Evolutionary conservation across 2,888 invertebrate species (phyloP).

Genomic region (Chirona hameri): DNA sequence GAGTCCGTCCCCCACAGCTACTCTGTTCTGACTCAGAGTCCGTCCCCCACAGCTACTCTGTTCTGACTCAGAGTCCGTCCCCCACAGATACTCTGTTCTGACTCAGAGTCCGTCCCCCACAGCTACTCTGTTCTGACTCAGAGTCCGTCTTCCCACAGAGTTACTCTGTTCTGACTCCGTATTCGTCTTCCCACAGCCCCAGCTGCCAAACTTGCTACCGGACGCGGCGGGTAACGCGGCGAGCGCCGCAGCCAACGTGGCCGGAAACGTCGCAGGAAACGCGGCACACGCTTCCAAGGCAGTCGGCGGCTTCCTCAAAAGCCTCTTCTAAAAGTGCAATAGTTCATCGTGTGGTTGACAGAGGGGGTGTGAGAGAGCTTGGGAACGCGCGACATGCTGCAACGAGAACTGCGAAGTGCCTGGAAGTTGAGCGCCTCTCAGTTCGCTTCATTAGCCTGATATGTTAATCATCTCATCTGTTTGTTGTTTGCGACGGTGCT

Average conservation of each 20-base stretch:
- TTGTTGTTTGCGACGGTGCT: neutral
- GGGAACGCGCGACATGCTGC: neutral
- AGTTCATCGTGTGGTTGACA: neutral
- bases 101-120: too few relatives aligned
- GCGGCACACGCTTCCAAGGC: constrained; percentile 23
- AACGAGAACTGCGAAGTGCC: neutral
- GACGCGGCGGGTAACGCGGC: constrained; percentile 31
- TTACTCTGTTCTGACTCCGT: too few relatives aligned
- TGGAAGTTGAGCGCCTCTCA: neutral
- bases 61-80: too few relatives aligned
- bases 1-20: too few relatives aligned
- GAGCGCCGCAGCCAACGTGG: constrained; percentile 37
- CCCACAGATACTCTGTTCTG: too few relatives aligned
- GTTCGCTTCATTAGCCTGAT: neutral
- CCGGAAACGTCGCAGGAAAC: constrained; percentile 35
- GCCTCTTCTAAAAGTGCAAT: constrained; percentile 41
- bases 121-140: too few relatives aligned
- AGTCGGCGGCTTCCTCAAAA: constrained; percentile 42
- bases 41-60: too few relatives aligned
- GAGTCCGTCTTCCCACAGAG: too few relatives aligned
- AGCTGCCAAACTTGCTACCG: constrained; percentile 23
- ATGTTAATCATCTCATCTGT: neutral
- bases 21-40: too few relatives aligned
- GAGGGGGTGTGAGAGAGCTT: too few relatives aligned
- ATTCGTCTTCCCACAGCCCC: neutral